Conservation (phyloP, 2,797 vertebrate species). For the Macropodus opercularis region DNA sequence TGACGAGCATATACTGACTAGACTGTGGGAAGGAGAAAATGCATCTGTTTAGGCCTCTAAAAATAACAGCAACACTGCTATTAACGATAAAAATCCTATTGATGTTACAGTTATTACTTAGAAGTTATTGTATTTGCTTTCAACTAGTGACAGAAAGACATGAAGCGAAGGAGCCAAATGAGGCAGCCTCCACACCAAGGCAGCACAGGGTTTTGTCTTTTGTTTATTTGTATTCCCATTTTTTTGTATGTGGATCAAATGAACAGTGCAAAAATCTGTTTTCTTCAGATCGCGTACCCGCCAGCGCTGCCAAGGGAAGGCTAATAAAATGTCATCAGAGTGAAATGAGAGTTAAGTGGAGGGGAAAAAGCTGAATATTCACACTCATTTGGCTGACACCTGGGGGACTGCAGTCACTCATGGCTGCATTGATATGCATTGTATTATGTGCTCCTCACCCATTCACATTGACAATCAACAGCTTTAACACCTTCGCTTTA, state of each 20-base stretch:
- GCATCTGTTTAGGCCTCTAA: background rate
- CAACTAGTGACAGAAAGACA: conserved; percentile 1
- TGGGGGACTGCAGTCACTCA: conserved; percentile 80
- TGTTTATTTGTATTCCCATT: conserved; percentile 36
- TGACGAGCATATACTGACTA: conserved; percentile 51
- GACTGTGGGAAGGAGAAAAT: conserved; percentile 18
- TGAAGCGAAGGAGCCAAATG: conserved; percentile 28
- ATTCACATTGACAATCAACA: conserved; percentile 78
- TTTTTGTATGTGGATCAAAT: conserved; percentile 38
- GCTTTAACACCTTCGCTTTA: conserved; percentile 84
- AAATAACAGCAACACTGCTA: too few species aligned
- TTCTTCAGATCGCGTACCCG: conserved; percentile 55
- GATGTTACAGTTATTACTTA: conserved; percentile 1
- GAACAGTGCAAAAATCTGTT: conserved; percentile 52
- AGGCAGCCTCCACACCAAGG: conserved; percentile 3
- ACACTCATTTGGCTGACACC: conserved; percentile 84
- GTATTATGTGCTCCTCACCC: conserved; percentile 70
- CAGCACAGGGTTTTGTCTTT: conserved; percentile 1
- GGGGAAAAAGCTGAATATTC: conserved; percentile 84
- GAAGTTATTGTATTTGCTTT: conserved; percentile 5
- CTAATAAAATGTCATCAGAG: conserved; percentile 83
- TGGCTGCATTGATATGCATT: conserved; percentile 83
- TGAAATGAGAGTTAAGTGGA: conserved; percentile 84
- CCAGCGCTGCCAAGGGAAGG: conserved; percentile 65
- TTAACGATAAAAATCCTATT: background rate